Percentiles rank a stretch among this genome's conserved stretches.
Conservation (phyloP, 2,888 invertebrate species). For the Cheiracanthium punctorium region DNA sequence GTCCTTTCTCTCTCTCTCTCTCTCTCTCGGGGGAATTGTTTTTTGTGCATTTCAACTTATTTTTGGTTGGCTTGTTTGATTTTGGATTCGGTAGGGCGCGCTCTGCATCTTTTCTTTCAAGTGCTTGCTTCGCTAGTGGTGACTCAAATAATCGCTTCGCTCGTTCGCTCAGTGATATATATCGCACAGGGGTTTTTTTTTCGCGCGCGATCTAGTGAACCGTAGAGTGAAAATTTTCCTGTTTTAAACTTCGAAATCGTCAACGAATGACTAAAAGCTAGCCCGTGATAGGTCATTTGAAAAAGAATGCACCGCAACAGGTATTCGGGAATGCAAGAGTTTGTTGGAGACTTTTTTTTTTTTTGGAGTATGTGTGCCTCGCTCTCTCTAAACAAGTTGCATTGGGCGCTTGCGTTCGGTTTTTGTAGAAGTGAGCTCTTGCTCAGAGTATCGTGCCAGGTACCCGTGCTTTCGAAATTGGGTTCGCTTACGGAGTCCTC, state of each 20-base stretch:
- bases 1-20: constrained; percentile 38
- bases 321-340: not conserved
- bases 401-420: not conserved
- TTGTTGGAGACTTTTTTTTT: not conserved
- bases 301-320: not conserved
- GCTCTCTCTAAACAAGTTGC: not conserved
- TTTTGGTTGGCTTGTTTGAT: constrained; percentile 35
- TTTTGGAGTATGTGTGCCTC: not conserved
- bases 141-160: constrained; percentile 43
- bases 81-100: constrained; percentile 56
- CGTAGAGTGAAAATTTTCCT: constrained; percentile 19
- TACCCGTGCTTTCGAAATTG: no score
- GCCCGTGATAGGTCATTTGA: not conserved
- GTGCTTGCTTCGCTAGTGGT: constrained; percentile 45
- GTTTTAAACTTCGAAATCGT: constrained; percentile 6
- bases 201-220: constrained; percentile 19
- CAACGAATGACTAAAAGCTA: not conserved
- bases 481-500: no score
- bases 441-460: no score
- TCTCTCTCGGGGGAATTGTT: constrained; percentile 18
- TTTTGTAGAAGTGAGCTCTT: no score
- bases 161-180: constrained; percentile 29
- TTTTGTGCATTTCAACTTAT: constrained; percentile 21
- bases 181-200: constrained; percentile 12
- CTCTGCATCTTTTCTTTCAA: constrained; percentile 45